phyloP scores from a whole-genome alignment of 2,113 vertebrate genomes.

The Myotis brandtii region DNA sequence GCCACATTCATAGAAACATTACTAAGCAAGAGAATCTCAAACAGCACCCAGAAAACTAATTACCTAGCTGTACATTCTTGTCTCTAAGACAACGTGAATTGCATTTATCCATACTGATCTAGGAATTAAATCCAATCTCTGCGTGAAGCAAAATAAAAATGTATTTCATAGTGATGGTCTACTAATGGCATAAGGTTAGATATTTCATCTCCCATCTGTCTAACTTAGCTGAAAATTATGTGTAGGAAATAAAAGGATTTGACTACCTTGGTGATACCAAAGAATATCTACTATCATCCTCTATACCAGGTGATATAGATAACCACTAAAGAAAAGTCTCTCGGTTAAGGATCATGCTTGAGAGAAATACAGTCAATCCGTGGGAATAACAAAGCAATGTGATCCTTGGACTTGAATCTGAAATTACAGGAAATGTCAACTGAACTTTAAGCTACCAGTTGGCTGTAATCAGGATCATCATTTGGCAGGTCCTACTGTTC shows the following conservation, averaged over 20 bases:
- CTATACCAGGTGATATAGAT: background rate
- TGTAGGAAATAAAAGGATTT: background rate
- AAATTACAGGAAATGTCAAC: background rate
- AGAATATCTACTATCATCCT: background rate
- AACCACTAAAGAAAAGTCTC: slow-evolving; percentile 12
- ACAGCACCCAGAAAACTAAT: background rate
- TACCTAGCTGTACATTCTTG: background rate
- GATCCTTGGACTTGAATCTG: background rate
- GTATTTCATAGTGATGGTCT: slow-evolving; percentile 4
- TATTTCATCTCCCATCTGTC: background rate
- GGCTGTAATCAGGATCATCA: background rate
- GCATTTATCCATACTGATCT: background rate
- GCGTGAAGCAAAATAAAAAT: background rate
- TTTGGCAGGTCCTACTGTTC: slow-evolving; percentile 6
- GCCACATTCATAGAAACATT: background rate
- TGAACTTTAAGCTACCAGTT: slow-evolving; percentile 4
- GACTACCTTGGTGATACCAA: slow-evolving; percentile 12
- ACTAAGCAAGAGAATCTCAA: background rate
- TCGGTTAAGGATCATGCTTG: background rate
- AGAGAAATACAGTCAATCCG: background rate
- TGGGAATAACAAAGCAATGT: slow-evolving; percentile 9
- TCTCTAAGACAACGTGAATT: slow-evolving; percentile 6
- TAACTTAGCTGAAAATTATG: slow-evolving; percentile 11
- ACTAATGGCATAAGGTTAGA: slow-evolving; percentile 19
- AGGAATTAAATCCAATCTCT: background rate